Base-by-base conservation (phyloP, 2,113 vertebrate species). In the Erpornis zantholeuca region DNA sequence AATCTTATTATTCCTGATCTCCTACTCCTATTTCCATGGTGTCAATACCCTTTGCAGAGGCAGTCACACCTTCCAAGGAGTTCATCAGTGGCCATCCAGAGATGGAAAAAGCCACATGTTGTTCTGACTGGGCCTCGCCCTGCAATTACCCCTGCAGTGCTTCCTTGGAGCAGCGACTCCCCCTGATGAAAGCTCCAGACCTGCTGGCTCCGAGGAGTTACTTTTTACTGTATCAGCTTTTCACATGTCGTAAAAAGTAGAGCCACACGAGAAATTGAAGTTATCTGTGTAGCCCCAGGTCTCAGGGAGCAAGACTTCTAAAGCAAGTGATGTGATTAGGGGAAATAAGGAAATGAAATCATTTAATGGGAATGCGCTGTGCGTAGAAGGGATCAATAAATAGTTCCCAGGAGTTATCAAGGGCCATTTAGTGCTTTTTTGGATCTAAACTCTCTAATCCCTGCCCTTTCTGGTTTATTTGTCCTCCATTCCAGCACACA, bases 181-280 rank as follows among this genome's bases (percentile, higher is more conserved):
- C 18, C 12, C 65, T 38, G 78, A 92, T 94, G 90, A 91, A 94
- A 95, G 50, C 90, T 91, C 92, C 96, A 97, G 95, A 97, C 95
- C 92, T 84, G 33, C 93, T 91, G 97, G 95, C 96, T 97, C 96
- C 95, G 49, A 88, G 94, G 96, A 91, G 68, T 65, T 89, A 49
- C 86, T 84, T 90, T 89, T 57, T 75, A 94, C 54, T 73, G 63
- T 47, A 53, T 90, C 91, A 93, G 65, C 82, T 87, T 97, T 94
- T 95, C 91, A 75, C 44, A 11, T 91, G 60, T 23, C 93, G 54
- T 92, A 86, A 57, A 96, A 89, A 40, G 24, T 18, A 7, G 18
- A 63, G 86, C 56, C 29, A 61, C 81, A 10, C 7, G 42, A 90
- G 84, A 84, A 92, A 83, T 1, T 2, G 14, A 53, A 72, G 70